Conservation (phyloP, 2,113 vertebrate species). For the Oreochromis spilurus region DNA sequence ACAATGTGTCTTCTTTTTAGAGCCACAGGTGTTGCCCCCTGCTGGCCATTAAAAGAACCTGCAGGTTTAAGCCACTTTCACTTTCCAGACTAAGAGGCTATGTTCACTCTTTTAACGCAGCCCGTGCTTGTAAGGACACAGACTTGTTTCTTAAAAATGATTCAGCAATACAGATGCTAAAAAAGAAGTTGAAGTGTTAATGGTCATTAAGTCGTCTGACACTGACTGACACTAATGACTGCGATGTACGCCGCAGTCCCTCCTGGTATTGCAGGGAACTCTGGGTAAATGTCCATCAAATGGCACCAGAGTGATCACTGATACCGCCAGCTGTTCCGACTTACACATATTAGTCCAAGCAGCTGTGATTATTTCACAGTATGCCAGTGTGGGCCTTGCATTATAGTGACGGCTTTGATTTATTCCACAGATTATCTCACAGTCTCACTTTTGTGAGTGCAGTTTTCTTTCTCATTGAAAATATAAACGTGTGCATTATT, state of each 20-base stretch:
- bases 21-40: not conserved
- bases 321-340: not conserved
- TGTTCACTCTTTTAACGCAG: not conserved
- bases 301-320: not conserved
- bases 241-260: not conserved
- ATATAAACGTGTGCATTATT: rapidly evolving
- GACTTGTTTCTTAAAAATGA: not conserved
- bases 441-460: rapidly evolving
- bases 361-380: not conserved
- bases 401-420: not conserved
- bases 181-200: not conserved
- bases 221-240: slow-evolving; percentile 12
- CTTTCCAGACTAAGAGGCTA: not conserved
- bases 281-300: slow-evolving; percentile 20
- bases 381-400: not conserved
- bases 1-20: not conserved
- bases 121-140: not conserved
- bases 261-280: slow-evolving; percentile 1
- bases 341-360: not conserved
- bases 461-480: not conserved
- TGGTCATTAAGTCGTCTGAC: not conserved
- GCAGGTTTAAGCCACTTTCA: not conserved
- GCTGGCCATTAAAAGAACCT: not conserved
- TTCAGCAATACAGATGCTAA: not conserved
- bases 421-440: not conserved